A percentile compares a stretch with the other conserved stretches of the same genome.
phyloP scores from a whole-genome alignment of 2,113 vertebrate genomes.

The Limnothrissa miodon region DNA sequence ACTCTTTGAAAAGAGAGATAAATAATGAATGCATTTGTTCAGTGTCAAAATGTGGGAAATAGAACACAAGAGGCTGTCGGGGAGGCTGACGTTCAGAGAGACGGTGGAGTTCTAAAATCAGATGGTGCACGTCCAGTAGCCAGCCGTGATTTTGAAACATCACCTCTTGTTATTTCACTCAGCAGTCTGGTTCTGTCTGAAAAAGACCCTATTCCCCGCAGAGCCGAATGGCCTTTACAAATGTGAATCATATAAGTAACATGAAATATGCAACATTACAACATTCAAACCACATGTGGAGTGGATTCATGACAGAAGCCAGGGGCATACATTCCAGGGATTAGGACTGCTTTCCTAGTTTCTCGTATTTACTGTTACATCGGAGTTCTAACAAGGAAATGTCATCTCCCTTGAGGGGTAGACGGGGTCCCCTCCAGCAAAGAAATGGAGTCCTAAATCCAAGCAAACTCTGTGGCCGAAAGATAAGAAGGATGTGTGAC shows the following conservation, averaged over 20 bases:
- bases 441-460: background rate
- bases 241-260: background rate
- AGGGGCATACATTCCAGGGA: background rate
- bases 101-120: background rate
- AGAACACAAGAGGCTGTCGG: conserved; percentile 9
- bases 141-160: background rate
- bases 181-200: background rate
- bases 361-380: conserved; percentile 8
- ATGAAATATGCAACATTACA: background rate
- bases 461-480: background rate
- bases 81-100: background rate
- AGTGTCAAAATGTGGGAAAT: conserved; percentile 24
- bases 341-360: conserved; percentile 5
- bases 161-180: background rate
- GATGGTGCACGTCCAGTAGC: background rate
- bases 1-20: conserved; percentile 44
- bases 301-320: background rate
- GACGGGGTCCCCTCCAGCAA: background rate
- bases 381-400: background rate
- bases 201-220: background rate
- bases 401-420: background rate
- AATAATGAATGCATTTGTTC: conserved; percentile 47
- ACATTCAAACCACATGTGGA: background rate
- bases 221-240: background rate
- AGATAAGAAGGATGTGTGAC: background rate